A percentile compares a stretch with the other conserved stretches of the same genome.
These are phyloP conservation scores for Telmatochromis sp. DNA, from an alignment of 2,113 vertebrate genomes.

Conservation along the genomic window DNA sequence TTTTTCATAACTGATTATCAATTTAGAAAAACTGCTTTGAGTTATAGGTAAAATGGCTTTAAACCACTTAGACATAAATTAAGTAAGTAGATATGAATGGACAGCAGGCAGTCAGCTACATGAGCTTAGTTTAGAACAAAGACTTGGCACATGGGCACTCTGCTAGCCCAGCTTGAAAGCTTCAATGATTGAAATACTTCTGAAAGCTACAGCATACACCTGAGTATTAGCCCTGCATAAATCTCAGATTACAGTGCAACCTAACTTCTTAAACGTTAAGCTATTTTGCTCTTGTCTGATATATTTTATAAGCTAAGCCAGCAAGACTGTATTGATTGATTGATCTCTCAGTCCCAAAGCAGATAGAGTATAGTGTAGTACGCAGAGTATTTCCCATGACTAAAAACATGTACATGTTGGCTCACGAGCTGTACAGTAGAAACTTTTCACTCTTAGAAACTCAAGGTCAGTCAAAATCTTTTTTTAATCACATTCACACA, in stretches of 20 bases:
- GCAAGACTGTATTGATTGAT: neutral
- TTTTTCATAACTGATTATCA: neutral
- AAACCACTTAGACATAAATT: neutral
- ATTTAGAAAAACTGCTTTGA: neutral
- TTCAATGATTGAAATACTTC: rapidly evolving
- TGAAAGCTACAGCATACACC: neutral
- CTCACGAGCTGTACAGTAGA: neutral
- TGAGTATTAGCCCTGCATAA: neutral
- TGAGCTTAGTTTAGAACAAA: neutral
- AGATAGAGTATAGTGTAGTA: neutral
- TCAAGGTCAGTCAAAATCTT: neutral
- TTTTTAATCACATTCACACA: neutral
- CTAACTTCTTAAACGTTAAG: neutral
- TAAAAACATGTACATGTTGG: neutral
- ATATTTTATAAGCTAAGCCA: neutral
- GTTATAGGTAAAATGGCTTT: neutral
- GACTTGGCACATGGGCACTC: neutral
- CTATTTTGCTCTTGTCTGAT: neutral
- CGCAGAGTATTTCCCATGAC: neutral
- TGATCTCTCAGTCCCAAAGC: neutral
- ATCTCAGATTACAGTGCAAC: neutral
- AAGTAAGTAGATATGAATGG: neutral
- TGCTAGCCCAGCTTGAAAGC: neutral
- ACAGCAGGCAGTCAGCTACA: neutral
- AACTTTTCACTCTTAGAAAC: neutral